Evolutionary conservation across 2,888 invertebrate species (phyloP).

Genomic region (Metallyticus violacea): DNA sequence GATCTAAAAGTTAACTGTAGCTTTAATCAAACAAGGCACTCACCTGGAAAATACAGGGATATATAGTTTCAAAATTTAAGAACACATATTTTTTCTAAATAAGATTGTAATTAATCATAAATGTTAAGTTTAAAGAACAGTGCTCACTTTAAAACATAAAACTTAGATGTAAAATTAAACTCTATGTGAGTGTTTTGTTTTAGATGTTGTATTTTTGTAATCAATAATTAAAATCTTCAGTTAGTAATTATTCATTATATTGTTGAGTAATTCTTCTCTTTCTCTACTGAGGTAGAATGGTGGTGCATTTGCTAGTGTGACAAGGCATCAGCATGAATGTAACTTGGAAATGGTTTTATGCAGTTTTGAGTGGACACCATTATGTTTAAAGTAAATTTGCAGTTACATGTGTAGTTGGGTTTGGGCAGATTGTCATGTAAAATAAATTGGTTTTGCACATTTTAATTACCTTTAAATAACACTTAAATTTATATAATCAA

Average conservation of each 20-base stretch:
- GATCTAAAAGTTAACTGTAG: neutral
- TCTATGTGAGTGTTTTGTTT: neutral
- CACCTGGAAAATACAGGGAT: neutral
- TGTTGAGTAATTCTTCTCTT: neutral
- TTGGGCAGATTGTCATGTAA: neutral
- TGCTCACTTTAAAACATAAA: too few relatives aligned
- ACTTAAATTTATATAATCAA: neutral
- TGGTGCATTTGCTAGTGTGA: constrained; percentile 31
- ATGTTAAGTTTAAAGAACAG: too few relatives aligned
- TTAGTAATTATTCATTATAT: neutral
- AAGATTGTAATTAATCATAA: too few relatives aligned
- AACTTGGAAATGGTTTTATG: constrained; percentile 10
- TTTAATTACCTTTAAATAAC: neutral
- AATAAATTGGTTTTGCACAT: neutral
- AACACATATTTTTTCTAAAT: too few relatives aligned
- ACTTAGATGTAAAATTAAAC: neutral
- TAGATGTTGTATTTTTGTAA: neutral
- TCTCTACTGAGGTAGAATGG: constrained; percentile 27
- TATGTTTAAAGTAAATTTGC: neutral
- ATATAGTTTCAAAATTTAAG: too few relatives aligned
- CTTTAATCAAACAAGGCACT: neutral
- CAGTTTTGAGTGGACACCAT: neutral
- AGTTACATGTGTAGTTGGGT: neutral
- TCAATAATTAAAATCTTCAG: neutral
- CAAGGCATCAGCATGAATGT: constrained; percentile 23